Evolutionary conservation across 2,888 invertebrate genomes (phyloP), one percentile per base, ranked within the genome.

Genomic region (Allophyes oxyacanthae): DNA sequence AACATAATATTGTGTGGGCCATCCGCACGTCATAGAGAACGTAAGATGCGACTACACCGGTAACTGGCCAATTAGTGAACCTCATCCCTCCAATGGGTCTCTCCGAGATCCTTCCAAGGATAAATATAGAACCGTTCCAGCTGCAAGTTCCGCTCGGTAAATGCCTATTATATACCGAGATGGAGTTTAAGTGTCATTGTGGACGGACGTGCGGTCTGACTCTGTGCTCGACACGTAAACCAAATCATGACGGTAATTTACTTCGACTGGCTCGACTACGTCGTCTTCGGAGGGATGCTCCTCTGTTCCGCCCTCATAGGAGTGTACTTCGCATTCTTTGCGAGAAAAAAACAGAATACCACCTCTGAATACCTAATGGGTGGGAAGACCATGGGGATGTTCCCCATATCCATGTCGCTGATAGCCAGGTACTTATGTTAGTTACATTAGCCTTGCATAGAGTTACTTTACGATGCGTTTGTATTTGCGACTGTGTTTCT

Each of bases 341-440:
- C 96, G 0, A 92, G 94, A 64, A 94, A 95, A 77, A 96, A 96
- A 76, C 95, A 96, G 71, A 95, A 96, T 77, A 96, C 96, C 0
- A 96, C 96, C 0, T 87, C 95, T 14, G 96, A 97, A 76, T 97
- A 97, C 75, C 92, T 97, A 53, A 95, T 97, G 94, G 97, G 97
- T 6, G 96, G 97, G 15, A 96, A 96, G 79, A 96, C 95, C 8
- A 96, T 97, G 96, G 96, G 96, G n/a, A 95, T 97, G 73, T 96
- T 97, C 74, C 97, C 97, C 0, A 96, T 97, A 79, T 96, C 97
- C 48, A 96, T 97, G 96, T 97, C 96, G 10, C 88, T 97, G 57
- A 96, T 97, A 70, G 96, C 97, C 77, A 96, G 96, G 96, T 96
- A 95, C 88, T 37, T 52, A 37, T 53, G 20, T 57, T 70, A 48